Evolutionary conservation across 2,888 invertebrate genomes (phyloP).

Genomic region (Quadroppia sp.): DNA sequence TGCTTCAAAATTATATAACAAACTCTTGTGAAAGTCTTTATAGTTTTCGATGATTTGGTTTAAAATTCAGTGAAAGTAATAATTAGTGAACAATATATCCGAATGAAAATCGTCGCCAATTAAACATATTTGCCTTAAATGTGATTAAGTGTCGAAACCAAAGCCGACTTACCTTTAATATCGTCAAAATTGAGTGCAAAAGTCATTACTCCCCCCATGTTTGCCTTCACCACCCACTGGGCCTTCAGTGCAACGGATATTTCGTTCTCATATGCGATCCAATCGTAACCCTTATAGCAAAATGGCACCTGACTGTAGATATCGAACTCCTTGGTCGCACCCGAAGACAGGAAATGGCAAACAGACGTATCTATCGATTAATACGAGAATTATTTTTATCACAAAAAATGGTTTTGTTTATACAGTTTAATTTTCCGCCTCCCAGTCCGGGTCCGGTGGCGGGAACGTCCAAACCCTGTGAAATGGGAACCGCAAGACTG

Average conservation of each 20-base stretch:
- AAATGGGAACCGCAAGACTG: constrained; percentile 64
- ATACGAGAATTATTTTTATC: neutral
- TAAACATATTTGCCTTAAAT: neutral
- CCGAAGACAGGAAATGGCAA: constrained; percentile 63
- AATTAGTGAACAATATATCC: neutral
- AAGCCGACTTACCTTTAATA: constrained; percentile 51
- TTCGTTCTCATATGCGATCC: constrained; percentile 76
- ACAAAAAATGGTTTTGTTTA: neutral
- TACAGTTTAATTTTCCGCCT: constrained; percentile 67
- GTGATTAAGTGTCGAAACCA: neutral
- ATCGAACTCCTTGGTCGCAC: constrained; percentile 63
- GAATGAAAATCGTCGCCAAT: neutral
- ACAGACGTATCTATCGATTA: constrained; percentile 56
- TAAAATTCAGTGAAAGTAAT: neutral
- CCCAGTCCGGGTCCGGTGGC: constrained; percentile 65
- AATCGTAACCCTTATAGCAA: constrained; percentile 64
- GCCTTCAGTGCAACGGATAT: constrained; percentile 67
- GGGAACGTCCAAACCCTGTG: constrained; percentile 67
- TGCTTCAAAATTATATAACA: neutral
- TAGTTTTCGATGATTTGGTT: no score
- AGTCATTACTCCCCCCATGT: constrained; percentile 75
- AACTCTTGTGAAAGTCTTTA: no score
- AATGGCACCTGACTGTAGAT: constrained; percentile 70
- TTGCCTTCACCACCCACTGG: constrained; percentile 43
- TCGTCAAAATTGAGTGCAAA: constrained; percentile 79